A percentile compares a stretch with the other conserved stretches of the same genome.
phyloP scores from a whole-genome alignment of 2,113 vertebrate genomes.

The Corvus moneduloides region DNA sequence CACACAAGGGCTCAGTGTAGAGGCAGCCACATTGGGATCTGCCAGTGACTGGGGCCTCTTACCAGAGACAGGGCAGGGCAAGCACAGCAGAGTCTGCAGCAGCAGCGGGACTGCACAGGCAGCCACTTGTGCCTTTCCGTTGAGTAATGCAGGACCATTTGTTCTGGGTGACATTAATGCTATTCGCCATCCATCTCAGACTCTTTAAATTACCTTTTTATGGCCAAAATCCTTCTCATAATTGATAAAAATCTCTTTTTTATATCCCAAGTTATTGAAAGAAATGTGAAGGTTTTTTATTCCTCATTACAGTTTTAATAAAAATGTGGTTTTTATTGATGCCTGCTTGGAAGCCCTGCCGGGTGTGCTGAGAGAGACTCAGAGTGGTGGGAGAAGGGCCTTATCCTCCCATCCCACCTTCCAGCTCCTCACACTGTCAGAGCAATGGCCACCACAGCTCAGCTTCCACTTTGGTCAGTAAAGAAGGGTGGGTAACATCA shows the following conservation, averaged over 20 bases:
- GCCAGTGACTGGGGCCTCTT: neutral
- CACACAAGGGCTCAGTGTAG: accelerated
- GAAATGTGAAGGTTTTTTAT: conserved; percentile 62
- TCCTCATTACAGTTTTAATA: conserved; percentile 75
- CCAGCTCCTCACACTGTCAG: neutral
- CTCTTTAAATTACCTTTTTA: conserved; percentile 78
- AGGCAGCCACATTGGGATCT: neutral
- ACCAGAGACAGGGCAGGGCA: neutral
- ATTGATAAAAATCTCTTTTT: conserved; percentile 81
- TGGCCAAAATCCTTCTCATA: conserved; percentile 74
- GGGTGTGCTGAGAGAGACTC: neutral
- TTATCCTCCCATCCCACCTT: neutral
- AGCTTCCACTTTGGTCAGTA: neutral
- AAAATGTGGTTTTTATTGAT: conserved; percentile 70
- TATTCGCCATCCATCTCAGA: conserved; percentile 72
- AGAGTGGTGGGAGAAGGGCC: neutral
- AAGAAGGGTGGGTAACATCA: neutral
- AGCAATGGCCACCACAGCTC: neutral
- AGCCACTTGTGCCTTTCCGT: neutral
- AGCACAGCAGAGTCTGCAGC: neutral
- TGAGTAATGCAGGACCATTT: conserved; percentile 69
- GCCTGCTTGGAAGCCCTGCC: conserved; percentile 42
- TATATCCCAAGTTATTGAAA: conserved; percentile 68
- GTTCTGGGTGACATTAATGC: conserved; percentile 69
- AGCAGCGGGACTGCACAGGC: neutral